phyloP scores from a whole-genome alignment of 2,888 invertebrate species.

The Tenthredo scrophulariae region DNA sequence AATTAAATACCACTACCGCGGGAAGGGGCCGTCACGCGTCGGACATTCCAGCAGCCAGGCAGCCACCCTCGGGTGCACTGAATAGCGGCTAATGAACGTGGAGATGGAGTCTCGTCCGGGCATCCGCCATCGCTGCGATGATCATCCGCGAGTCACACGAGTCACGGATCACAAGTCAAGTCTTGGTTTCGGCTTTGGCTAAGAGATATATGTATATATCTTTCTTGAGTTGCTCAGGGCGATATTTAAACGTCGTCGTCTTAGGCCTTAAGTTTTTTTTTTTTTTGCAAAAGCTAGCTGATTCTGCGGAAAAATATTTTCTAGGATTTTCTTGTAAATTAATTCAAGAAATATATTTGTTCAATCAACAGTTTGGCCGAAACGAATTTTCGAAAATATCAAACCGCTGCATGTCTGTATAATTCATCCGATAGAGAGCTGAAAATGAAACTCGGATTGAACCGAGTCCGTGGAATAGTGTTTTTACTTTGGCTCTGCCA shows the following conservation, averaged over 20 bases:
- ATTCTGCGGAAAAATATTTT: neutral
- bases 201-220: neutral
- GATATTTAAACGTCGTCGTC: neutral
- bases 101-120: constrained; percentile 72
- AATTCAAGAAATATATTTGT: neutral
- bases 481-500: too few species aligned
- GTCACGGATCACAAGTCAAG: constrained; percentile 48
- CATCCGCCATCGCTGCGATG: constrained; percentile 59
- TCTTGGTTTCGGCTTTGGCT: constrained; percentile 12
- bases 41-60: constrained; percentile 74
- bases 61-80: constrained; percentile 70
- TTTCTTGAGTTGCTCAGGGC: neutral
- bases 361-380: neutral
- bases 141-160: constrained; percentile 52
- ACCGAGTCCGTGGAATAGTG: too few species aligned
- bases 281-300: neutral
- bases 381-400: neutral
- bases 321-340: neutral
- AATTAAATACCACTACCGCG: constrained; percentile 51
- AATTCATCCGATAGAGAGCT: neutral
- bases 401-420: neutral
- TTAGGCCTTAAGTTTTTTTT: neutral
- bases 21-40: constrained; percentile 69
- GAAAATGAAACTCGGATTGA: neutral
- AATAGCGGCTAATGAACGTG: constrained; percentile 63